These are phyloP conservation scores for Amphimallon solstitiale DNA, from an alignment of 2,888 invertebrate species.

Conservation along the genomic window DNA sequence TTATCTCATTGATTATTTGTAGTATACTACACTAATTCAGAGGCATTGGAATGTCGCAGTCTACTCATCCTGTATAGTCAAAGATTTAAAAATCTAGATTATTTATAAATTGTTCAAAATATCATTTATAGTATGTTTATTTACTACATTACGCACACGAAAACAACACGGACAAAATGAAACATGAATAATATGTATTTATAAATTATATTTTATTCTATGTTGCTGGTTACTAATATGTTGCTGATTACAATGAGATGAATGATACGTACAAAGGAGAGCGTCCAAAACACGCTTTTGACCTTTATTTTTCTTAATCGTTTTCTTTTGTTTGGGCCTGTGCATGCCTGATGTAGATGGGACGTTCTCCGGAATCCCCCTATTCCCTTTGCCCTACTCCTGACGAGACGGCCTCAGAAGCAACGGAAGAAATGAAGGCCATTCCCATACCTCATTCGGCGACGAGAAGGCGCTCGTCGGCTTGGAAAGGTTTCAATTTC, in stretches of 20 bases:
- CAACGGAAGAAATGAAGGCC: slow-evolving; percentile 59
- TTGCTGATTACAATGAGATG: slow-evolving; percentile 47
- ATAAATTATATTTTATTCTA: slow-evolving; percentile 49
- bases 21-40: no score
- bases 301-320: slow-evolving; percentile 37
- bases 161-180: not conserved
- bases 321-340: slow-evolving; percentile 56
- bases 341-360: slow-evolving; percentile 59
- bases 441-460: slow-evolving; percentile 59
- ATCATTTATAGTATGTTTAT: no score
- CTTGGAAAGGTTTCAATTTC: slow-evolving; percentile 82
- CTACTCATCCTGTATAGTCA: no score
- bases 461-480: slow-evolving; percentile 69
- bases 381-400: slow-evolving; percentile 63
- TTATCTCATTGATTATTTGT: no score
- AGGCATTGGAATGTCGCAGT: no score
- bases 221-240: slow-evolving; percentile 56
- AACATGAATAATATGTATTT: not conserved
- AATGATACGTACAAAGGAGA: slow-evolving; percentile 26
- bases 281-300: slow-evolving; percentile 43
- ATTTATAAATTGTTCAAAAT: no score
- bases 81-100: no score
- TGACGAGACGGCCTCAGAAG: slow-evolving; percentile 64
- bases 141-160: not conserved
- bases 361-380: slow-evolving; percentile 61